Evolutionary conservation across 2,113 vertebrate genomes (phyloP), one percentile per base, ranked within the genome.

Genomic region (Ageneiosus marmoratus): DNA sequence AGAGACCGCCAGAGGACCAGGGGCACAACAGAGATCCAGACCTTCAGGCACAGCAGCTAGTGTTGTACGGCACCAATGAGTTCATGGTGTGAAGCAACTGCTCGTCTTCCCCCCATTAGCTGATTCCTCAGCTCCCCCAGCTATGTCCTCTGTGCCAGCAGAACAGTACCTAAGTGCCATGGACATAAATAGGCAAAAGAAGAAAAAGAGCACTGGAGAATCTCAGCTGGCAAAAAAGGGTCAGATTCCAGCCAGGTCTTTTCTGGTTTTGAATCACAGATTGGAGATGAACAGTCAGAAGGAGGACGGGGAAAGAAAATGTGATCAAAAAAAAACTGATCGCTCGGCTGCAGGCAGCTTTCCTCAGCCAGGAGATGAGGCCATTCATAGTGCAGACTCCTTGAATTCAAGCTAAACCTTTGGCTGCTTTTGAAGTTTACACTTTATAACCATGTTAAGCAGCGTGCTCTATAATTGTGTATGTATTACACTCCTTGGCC

Each of bases 71-170:
- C 87, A 97, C 89, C 87, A 98, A 97, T 2, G 98, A 99, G 90
- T 99, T 98, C 91, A 99, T 99, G 97, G 97, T 99, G 87, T 99
- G 95, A 99, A 70, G 79, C 32, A 74, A 65, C 53, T 20, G 55
- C 88, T 79, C 69, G 79, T 77, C 77, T 88, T 83, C 83, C 44
- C 73, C 46, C 37, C 18, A 62, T 46, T 69, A 88, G 86, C 86
- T 87, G 86, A 85, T 89, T 82, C 88, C 87, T 87, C 87, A 86
- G 34, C 83, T 41, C 32, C 73, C 58, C 84, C 72, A 80, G 84
- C 84, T 22, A 83, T 84, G 69, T 90, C 84, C 72, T 29, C 41
- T 24, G 10, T 5, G 41, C 46, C 81, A 88, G 88, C 86, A 86
- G 86, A 89, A 83, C 87, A 84, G 79, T 86, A 88, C 89, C 82